Evolutionary conservation across 1,140 invertebrate species (phyloP), one percentile per base, ranked within the genome.

Genomic region (Drosophila arawakana): DNA sequence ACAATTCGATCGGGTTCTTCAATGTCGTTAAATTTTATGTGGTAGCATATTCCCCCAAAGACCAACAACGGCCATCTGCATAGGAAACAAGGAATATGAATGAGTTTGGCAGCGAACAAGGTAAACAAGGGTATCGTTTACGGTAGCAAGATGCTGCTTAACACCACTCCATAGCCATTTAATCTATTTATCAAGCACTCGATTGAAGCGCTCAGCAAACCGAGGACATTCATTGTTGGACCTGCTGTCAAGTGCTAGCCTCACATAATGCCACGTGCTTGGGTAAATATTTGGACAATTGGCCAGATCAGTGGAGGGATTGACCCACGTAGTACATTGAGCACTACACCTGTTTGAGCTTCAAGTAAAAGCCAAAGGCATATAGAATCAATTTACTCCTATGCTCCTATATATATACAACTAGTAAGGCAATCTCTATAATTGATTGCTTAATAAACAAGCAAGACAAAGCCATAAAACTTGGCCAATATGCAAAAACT

Each of bases 401-500:
- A 30, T 30, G 6, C 25, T 30, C 25, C 25, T 30, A 0, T 6
- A 30, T 30, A 30, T 30, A 30, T 30, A 30, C 6, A 30, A 30
- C 25, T 30, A 18, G 44, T 34, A 43, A 46, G 39, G 47, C 57
- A 54, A 68, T 67, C 61, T 70, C 57, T 50, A 78, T 81, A 84
- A 84, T 81, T 89, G 84, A 89, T 89, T 73, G 73, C 85, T 89
- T 81, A 78, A 89, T 89, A 89, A 89, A 89, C 80, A 81, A 67
- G 57, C 76, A 62, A 49, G 30, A 60, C 43, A 52, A 59, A 86
- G 43, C 44, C 72, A 59, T 37, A 58, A 83, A 89, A 84, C 81
- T 89, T 79, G 84, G 73, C 62, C 72, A 76, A 81, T 73, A 76
- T 89, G 58, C 66, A 71, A 25, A 89, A 88, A 89, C 67, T 89